Percentiles rank a stretch among this genome's conserved stretches.
These are phyloP conservation scores for Chironomus striatipennis DNA, from an alignment of 1,140 invertebrate species.

Conservation along the genomic window DNA sequence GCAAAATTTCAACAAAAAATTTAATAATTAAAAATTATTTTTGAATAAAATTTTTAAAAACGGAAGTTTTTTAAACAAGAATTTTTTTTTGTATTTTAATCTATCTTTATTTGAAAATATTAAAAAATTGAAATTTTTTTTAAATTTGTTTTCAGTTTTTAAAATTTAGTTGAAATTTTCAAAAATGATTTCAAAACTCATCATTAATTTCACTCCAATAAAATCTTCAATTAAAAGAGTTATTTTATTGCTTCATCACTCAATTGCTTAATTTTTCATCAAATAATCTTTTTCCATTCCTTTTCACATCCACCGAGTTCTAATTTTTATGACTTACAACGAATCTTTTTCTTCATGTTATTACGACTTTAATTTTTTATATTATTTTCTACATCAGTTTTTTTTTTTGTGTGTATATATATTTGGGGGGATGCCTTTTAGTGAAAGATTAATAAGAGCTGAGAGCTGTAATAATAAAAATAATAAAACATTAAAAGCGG, in stretches of 20 bases:
- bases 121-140: too few species aligned
- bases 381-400: background rate
- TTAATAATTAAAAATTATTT: too few species aligned
- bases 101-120: too few species aligned
- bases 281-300: too few species aligned
- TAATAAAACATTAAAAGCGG: conserved; percentile 11
- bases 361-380: background rate
- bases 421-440: background rate
- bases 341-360: background rate
- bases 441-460: background rate
- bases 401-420: background rate
- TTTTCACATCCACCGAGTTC: background rate
- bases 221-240: background rate
- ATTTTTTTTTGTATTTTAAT: too few species aligned
- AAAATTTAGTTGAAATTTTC: too few species aligned
- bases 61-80: too few species aligned
- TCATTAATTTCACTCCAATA: background rate
- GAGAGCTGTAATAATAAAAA: background rate
- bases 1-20: too few species aligned
- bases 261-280: background rate
- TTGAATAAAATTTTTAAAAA: too few species aligned
- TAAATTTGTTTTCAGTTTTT: too few species aligned
- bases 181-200: too few species aligned
- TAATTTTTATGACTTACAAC: background rate
- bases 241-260: background rate